Evolutionary conservation across 1,140 invertebrate species (phyloP).

Genomic region (Drosophila tsacasi): DNA sequence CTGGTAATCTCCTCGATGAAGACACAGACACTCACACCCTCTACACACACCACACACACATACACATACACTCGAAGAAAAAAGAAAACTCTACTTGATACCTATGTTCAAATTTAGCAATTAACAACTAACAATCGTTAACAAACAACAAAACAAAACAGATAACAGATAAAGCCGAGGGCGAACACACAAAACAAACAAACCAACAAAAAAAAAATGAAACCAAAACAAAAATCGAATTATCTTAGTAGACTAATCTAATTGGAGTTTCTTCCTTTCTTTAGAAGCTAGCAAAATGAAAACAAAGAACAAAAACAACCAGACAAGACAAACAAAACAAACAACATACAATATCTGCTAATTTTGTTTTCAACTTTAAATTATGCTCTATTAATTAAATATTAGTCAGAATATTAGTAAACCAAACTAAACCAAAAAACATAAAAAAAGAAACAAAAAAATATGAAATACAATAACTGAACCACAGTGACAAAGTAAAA

Average conservation of each 20-base stretch:
- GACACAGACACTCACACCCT: slow-evolving; percentile 41
- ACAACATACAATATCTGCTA: slow-evolving; percentile 78
- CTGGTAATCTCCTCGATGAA: slow-evolving; percentile 53
- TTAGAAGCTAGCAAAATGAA: slow-evolving; percentile 74
- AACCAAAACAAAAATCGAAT: slow-evolving; percentile 62
- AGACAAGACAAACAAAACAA: slow-evolving; percentile 58
- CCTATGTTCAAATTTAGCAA: slow-evolving; percentile 83
- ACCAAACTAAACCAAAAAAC: slow-evolving; percentile 51
- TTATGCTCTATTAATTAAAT: slow-evolving; percentile 78
- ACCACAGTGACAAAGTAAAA: slow-evolving; percentile 24
- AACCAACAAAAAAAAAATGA: slow-evolving; percentile 34
- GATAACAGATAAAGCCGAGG: slow-evolving; percentile 19
- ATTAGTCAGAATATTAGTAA: slow-evolving; percentile 77
- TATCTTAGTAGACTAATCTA: slow-evolving; percentile 83
- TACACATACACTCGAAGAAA: slow-evolving; percentile 39
- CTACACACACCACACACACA: slow-evolving; percentile 42
- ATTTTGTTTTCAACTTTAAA: slow-evolving; percentile 80
- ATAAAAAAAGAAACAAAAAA: slow-evolving; percentile 18
- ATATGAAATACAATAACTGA: slow-evolving; percentile 18
- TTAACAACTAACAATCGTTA: slow-evolving; percentile 81
- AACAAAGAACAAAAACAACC: slow-evolving; percentile 43
- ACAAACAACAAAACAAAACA: slow-evolving; percentile 30
- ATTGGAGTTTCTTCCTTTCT: slow-evolving; percentile 83
- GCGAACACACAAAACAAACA: slow-evolving; percentile 15
- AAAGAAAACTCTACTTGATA: slow-evolving; percentile 74